phyloP scores from a whole-genome alignment of 2,888 invertebrate genomes.

The Lasioglossum morio region DNA sequence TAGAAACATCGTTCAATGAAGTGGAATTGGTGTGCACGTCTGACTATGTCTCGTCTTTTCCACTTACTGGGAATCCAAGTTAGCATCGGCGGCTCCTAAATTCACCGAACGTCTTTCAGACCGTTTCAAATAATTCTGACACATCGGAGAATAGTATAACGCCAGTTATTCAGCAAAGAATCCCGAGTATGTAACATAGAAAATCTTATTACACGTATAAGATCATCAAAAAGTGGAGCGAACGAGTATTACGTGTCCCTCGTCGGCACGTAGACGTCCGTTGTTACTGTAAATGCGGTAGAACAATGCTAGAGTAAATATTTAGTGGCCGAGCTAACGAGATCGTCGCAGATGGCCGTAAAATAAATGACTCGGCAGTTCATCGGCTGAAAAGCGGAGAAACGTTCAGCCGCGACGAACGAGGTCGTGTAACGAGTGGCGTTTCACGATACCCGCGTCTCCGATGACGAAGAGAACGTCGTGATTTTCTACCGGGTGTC shows the following conservation, averaged over 20 bases:
- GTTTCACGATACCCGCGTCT: conserved; percentile 37
- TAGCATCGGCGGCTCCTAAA: neutral
- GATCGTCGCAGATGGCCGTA: conserved; percentile 3
- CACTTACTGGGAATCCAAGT: neutral
- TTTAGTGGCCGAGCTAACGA: neutral
- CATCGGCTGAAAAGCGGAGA: conserved; percentile 36
- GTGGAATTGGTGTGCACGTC: neutral
- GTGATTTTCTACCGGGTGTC: neutral
- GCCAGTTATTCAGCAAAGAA: neutral
- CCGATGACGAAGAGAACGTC: conserved; percentile 15
- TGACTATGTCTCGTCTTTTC: neutral
- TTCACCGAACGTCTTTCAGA: neutral
- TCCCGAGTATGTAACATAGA: neutral
- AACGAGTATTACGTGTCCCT: neutral
- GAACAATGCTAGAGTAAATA: neutral
- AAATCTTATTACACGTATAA: neutral
- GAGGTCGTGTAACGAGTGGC: conserved; percentile 51
- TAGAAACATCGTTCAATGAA: neutral
- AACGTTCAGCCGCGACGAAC: conserved; percentile 30
- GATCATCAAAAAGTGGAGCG: neutral
- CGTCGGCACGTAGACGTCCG: neutral
- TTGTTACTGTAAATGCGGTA: neutral
- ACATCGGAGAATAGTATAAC: neutral
- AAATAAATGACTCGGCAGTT: conserved; percentile 11
- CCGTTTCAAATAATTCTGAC: too few species aligned